These are phyloP conservation scores for Sinohyriopsis cumingii DNA, from an alignment of 2,888 invertebrate species.

Conservation along the genomic window DNA sequence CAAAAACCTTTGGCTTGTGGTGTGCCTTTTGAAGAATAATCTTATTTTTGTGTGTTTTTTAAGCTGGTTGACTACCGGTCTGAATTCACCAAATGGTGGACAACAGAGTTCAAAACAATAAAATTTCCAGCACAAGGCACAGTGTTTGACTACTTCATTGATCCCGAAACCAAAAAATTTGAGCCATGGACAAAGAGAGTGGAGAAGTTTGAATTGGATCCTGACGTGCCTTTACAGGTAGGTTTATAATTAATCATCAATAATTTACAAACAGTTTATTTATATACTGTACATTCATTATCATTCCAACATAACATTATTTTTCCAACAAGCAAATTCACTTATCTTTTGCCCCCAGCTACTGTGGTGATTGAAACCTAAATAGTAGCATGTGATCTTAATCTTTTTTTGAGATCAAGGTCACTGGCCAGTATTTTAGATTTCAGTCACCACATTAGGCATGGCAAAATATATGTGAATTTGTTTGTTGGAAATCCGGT, in stretches of 20 bases:
- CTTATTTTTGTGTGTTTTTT: slow-evolving; percentile 7
- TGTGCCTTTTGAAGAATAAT: not conserved
- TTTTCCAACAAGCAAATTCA: too few relatives aligned
- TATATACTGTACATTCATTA: not conserved
- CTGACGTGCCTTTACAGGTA: slow-evolving; percentile 91
- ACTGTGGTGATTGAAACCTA: too few relatives aligned
- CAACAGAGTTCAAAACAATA: slow-evolving; percentile 93
- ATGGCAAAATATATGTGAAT: too few relatives aligned
- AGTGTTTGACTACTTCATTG: slow-evolving; percentile 95
- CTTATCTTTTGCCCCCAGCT: too few relatives aligned
- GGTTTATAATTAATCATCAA: not conserved
- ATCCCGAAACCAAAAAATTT: slow-evolving; percentile 90
- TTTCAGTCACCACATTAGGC: too few relatives aligned
- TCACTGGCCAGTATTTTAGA: too few relatives aligned
- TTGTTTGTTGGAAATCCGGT: too few relatives aligned
- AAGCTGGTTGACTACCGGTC: slow-evolving; percentile 90
- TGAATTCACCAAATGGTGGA: slow-evolving; percentile 98
- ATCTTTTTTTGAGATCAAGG: too few relatives aligned
- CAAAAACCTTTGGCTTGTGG: not conserved
- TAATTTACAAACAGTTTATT: not conserved
- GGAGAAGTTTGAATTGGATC: slow-evolving; percentile 91
- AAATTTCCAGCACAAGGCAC: slow-evolving; percentile 93
- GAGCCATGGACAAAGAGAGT: slow-evolving; percentile 90
- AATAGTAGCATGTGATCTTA: too few relatives aligned
- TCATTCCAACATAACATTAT: not conserved